A percentile compares a stretch with the other conserved stretches of the same genome.
Evolutionary conservation across 2,113 vertebrate genomes (phyloP).

Genomic region (Otolemur garnettii): DNA sequence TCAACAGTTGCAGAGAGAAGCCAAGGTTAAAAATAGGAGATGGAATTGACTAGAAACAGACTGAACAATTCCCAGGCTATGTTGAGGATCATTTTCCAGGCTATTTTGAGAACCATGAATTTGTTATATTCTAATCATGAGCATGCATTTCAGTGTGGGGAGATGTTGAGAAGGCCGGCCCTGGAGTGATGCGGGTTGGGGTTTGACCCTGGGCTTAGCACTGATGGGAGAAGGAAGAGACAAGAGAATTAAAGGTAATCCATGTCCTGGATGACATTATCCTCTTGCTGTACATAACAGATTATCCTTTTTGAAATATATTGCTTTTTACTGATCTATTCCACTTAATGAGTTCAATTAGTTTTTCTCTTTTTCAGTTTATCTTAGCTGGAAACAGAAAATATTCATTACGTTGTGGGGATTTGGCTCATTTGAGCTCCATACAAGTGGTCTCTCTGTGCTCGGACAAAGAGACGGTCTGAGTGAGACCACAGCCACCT

Average conservation of each 20-base stretch:
- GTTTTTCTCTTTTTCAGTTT: neutral
- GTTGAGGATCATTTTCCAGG: neutral
- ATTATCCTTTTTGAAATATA: neutral
- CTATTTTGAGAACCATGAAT: neutral
- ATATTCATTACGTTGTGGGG: neutral
- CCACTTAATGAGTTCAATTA: neutral
- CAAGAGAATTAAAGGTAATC: neutral
- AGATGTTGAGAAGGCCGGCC: neutral
- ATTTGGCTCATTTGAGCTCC: neutral
- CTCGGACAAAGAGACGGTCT: neutral
- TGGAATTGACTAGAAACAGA: neutral
- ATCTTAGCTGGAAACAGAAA: neutral
- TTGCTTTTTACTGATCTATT: neutral
- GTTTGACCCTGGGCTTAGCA: neutral
- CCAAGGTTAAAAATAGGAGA: neutral
- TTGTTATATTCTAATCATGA: neutral
- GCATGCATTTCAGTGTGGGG: neutral
- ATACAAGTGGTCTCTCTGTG: neutral
- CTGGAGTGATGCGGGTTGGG: neutral
- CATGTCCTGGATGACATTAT: fast-evolving
- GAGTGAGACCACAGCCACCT: too few relatives aligned
- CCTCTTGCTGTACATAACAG: neutral
- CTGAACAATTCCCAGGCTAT: neutral
- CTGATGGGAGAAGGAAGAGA: neutral
- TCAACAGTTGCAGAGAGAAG: neutral